Conservation (phyloP, 2,888 invertebrate genomes). For the Doris montereyensis region DNA sequence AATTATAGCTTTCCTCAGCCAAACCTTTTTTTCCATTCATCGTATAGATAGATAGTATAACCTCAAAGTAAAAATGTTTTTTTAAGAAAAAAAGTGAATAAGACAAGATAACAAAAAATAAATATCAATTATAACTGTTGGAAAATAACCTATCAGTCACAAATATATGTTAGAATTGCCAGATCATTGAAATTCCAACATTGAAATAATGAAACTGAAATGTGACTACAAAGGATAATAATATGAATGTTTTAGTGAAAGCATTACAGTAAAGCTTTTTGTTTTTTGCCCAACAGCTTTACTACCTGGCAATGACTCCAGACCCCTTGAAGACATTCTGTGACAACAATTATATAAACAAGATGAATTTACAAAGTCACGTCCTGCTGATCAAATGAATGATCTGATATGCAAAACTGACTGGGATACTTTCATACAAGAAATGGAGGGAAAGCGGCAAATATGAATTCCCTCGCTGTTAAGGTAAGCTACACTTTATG, state of each 20-base stretch:
- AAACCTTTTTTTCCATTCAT: no score
- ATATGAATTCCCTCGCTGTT: conserved; percentile 37
- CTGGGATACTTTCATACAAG: conserved; percentile 44
- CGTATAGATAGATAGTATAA: no score
- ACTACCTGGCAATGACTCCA: conserved; percentile 26
- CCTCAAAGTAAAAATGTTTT: no score
- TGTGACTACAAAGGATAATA: no score
- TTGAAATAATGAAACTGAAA: no score
- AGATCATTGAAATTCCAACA: no score
- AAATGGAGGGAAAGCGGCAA: conserved; percentile 32
- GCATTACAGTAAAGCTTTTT: neutral
- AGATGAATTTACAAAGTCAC: conserved; percentile 47
- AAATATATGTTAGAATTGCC: no score
- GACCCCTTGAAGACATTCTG: conserved; percentile 47
- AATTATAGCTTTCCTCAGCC: no score
- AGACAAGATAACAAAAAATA: no score
- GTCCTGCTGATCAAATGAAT: conserved; percentile 51
- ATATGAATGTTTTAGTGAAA: neutral
- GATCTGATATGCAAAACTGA: conserved; percentile 51
- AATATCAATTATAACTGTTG: no score
- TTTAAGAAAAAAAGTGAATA: no score
- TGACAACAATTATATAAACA: conserved; percentile 42
- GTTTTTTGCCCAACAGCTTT: conserved; percentile 39
- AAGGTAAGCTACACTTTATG: conserved; percentile 43
- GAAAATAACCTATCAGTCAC: no score